A percentile compares a stretch with the other conserved stretches of the same genome.
Evolutionary conservation across 2,797 vertebrate species (phyloP).

Genomic region (Lepilemur septentrionalis): DNA sequence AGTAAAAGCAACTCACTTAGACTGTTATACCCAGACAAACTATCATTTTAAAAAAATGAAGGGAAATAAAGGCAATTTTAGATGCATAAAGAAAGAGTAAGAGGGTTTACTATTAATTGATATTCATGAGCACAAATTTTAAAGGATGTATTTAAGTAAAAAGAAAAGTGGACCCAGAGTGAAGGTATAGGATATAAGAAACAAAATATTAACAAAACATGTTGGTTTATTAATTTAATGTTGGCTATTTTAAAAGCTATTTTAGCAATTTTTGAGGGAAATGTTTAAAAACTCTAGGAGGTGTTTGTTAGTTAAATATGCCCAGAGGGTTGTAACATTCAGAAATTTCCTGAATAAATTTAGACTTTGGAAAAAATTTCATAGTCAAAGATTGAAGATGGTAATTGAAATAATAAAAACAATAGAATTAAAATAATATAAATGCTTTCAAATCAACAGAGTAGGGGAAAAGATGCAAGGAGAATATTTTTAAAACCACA

Average conservation of each 20-base stretch:
- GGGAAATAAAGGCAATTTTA: neutral
- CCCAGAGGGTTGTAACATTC: neutral
- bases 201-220: neutral
- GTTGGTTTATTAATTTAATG: neutral
- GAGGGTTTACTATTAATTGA: neutral
- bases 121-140: neutral
- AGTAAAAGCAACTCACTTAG: neutral
- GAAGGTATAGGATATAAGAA: neutral
- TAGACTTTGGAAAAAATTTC: neutral
- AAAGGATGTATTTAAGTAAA: neutral
- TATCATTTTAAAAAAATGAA: neutral
- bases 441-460: neutral
- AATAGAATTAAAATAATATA: neutral
- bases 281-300: neutral
- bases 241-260: neutral
- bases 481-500: neutral
- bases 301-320: neutral
- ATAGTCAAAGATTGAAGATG: neutral
- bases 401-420: neutral
- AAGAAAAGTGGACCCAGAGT: neutral
- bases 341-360: neutral
- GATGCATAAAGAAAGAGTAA: neutral
- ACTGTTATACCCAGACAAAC: neutral
- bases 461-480: neutral
- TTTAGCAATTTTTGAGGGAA: neutral